These are phyloP conservation scores for Myiopsitta monachus DNA, from an alignment of 2,113 vertebrate species.

Conservation along the genomic window DNA sequence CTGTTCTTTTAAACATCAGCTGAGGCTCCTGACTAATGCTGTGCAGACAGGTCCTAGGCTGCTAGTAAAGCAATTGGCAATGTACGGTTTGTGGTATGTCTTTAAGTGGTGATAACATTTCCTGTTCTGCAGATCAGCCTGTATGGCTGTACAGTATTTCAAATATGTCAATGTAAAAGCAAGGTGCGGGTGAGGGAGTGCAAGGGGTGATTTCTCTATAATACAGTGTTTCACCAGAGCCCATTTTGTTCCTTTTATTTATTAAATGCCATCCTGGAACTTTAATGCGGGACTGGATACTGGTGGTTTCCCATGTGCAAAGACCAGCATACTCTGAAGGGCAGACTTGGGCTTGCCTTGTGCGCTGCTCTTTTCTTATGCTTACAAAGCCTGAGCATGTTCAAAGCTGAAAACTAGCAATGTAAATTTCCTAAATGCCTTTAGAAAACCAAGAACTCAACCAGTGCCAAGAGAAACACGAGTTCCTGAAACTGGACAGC, in stretches of 20 bases:
- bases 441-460: slow-evolving; percentile 70
- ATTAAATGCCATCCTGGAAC: background rate
- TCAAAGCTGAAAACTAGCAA: slow-evolving; percentile 53
- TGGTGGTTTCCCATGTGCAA: background rate
- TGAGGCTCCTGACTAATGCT: background rate
- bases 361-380: background rate
- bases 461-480: slow-evolving; percentile 65
- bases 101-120: background rate
- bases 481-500: slow-evolving; percentile 65
- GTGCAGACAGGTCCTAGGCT: background rate
- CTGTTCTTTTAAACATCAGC: background rate
- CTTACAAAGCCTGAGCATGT: background rate
- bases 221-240: background rate
- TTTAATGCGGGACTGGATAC: background rate
- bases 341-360: background rate
- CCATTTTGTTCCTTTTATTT: background rate
- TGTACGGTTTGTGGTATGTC: background rate
- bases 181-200: accelerated
- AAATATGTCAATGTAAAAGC: background rate
- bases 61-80: background rate
- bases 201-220: background rate
- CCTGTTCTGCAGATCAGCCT: background rate
- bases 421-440: slow-evolving; percentile 59
- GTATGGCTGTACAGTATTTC: background rate
- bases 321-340: background rate